These are phyloP conservation scores for Idris sp. DNA, from an alignment of 1,140 invertebrate species.

Conservation along the genomic window DNA sequence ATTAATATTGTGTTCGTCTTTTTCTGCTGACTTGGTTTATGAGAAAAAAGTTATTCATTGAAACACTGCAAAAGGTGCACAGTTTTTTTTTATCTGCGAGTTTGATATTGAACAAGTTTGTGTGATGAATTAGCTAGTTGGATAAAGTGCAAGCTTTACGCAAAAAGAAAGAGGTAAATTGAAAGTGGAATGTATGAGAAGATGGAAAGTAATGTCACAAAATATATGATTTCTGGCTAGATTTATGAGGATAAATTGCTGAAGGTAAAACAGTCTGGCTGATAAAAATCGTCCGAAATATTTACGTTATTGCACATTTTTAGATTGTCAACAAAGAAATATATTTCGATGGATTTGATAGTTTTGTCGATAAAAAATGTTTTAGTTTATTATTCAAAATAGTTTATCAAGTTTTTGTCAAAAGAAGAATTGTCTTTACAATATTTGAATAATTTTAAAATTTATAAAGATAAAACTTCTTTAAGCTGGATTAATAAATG, in stretches of 20 bases:
- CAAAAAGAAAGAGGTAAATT: conserved; percentile 28
- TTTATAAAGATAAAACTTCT: too few species aligned
- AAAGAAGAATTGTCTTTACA: too few species aligned
- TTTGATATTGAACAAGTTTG: conserved; percentile 36
- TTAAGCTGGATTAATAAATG: too few species aligned
- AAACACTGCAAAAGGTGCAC: conserved; percentile 6
- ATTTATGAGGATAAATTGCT: conserved; percentile 21
- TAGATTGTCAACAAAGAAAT: not conserved
- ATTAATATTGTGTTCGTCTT: not conserved
- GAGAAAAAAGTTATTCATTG: conserved; percentile 20
- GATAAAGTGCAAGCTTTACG: conserved; percentile 20
- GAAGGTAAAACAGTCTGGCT: conserved; percentile 10
- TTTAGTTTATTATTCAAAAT: too few species aligned
- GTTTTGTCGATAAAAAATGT: too few species aligned
- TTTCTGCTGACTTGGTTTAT: not conserved
- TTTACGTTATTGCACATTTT: conserved; percentile 1
- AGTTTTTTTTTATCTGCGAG: not conserved
- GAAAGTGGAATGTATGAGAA: conserved; percentile 30
- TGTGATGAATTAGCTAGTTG: conserved; percentile 24
- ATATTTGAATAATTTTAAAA: too few species aligned
- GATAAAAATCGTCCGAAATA: conserved; percentile 17
- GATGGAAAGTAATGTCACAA: conserved; percentile 12
- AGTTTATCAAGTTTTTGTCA: too few species aligned
- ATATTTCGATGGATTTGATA: too few species aligned
- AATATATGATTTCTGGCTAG: conserved; percentile 17